These are phyloP conservation scores for Congeria kusceri DNA, from an alignment of 2,888 invertebrate genomes.

Conservation along the genomic window DNA sequence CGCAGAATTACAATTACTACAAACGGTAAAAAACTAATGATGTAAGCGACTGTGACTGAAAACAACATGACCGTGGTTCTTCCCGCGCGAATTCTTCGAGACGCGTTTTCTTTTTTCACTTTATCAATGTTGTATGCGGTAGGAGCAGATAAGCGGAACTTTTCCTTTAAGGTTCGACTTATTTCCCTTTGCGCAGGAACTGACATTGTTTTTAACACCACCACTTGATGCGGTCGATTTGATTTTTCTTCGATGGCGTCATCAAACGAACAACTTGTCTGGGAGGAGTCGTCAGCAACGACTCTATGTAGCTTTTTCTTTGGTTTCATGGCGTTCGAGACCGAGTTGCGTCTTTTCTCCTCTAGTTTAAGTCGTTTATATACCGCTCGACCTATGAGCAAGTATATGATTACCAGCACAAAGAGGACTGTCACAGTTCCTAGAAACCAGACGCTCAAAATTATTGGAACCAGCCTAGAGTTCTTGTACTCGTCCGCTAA, in stretches of 20 bases:
- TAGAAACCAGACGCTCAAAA: conserved; percentile 48
- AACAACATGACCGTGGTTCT: conserved; percentile 64
- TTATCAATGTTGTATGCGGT: conserved; percentile 28
- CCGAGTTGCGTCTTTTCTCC: conserved; percentile 45
- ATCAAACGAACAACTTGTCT: conserved; percentile 61
- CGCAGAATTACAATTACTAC: conserved; percentile 46
- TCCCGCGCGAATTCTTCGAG: conserved; percentile 54
- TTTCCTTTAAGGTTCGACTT: conserved; percentile 32
- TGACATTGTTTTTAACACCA: conserved; percentile 36
- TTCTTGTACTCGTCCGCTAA: conserved; percentile 41
- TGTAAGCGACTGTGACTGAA: conserved; percentile 61
- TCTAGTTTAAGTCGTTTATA: conserved; percentile 49
- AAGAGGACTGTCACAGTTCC: conserved; percentile 46
- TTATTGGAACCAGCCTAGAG: conserved; percentile 18
- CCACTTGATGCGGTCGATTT: neutral
- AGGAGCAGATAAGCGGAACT: conserved; percentile 31
- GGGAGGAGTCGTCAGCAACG: conserved; percentile 32
- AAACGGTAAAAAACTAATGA: conserved; percentile 63
- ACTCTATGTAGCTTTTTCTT: neutral
- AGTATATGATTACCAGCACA: conserved; percentile 50
- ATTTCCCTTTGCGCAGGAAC: conserved; percentile 34
- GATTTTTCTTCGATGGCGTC: conserved; percentile 22
- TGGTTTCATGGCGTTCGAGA: conserved; percentile 18
- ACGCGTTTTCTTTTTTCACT: conserved; percentile 13
- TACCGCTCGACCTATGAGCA: conserved; percentile 51